These are phyloP conservation scores for Rotaria macrura DNA, from an alignment of 2,888 invertebrate species.

Conservation along the genomic window DNA sequence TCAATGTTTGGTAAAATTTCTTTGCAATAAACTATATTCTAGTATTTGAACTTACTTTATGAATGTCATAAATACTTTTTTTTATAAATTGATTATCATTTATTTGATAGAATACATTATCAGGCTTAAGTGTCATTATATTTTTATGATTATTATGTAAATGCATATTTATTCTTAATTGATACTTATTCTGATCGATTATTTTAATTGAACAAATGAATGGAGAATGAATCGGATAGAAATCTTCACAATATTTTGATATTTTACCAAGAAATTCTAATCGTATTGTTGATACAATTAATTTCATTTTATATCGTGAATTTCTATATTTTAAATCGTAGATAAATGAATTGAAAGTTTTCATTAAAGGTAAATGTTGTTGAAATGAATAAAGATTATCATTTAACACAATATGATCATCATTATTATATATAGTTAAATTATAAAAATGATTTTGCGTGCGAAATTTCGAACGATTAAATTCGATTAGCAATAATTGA, in stretches of 20 bases:
- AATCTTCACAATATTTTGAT: not conserved
- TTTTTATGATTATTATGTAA: not conserved
- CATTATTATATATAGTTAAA: not conserved
- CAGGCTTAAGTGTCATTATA: not conserved
- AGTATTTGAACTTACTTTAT: not conserved
- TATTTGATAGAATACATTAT: not conserved
- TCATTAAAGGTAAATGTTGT: not conserved
- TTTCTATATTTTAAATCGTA: not conserved
- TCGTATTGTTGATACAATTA: not conserved
- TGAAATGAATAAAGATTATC: not conserved
- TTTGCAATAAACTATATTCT: too few relatives aligned
- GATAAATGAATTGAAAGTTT: not conserved
- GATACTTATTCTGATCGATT: not conserved
- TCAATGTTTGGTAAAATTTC: too few relatives aligned
- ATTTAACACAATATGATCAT: not conserved
- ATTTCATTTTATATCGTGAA: not conserved
- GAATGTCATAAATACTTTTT: not conserved
- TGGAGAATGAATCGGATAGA: not conserved
- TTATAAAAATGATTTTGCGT: not conserved
- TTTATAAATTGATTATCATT: not conserved
- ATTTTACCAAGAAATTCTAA: not conserved
- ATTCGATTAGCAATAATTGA: not conserved
- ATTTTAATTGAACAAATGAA: not conserved
- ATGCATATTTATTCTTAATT: not conserved
- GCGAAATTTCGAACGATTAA: not conserved